These are phyloP conservation scores for Platygyra sinensis DNA, from an alignment of 64 coral and sea anemone species.

Conservation along the genomic window DNA sequence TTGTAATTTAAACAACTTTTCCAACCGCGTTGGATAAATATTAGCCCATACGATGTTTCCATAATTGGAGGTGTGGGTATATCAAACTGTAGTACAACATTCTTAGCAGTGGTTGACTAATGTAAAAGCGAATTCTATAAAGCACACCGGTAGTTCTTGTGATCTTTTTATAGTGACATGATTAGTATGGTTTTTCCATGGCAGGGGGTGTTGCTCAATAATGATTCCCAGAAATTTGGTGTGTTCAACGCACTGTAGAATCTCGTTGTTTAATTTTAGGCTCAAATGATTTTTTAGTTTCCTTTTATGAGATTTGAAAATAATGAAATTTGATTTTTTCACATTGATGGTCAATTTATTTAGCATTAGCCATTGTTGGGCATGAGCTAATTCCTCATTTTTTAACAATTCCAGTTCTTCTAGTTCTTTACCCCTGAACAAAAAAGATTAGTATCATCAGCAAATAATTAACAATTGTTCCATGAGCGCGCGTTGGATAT, in stretches of 20 bases:
- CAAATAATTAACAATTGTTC: too few species aligned
- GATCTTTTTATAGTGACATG: slow-evolving; percentile 28
- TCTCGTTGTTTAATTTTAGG: neutral
- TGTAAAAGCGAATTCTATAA: slow-evolving; percentile 32
- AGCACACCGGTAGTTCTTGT: slow-evolving; percentile 27
- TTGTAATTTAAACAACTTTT: slow-evolving; percentile 34
- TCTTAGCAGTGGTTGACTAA: slow-evolving; percentile 22
- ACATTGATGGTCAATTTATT: neutral
- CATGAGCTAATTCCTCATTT: too few species aligned
- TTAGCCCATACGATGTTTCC: slow-evolving; percentile 44
- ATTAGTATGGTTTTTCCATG: neutral
- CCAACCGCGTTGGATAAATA: slow-evolving; percentile 27
- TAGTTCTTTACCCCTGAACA: too few species aligned
- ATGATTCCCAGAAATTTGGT: neutral
- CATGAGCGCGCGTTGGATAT: too few species aligned
- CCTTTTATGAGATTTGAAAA: neutral
- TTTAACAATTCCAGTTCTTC: too few species aligned
- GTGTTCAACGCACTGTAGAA: neutral
- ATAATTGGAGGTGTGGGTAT: slow-evolving; percentile 51
- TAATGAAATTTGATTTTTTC: neutral
- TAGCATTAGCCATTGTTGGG: neutral
- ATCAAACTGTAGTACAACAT: slow-evolving; percentile 37
- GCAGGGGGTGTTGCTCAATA: neutral
- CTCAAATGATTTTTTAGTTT: neutral
- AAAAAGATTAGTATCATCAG: too few species aligned